Conservation (phyloP, 2,888 invertebrate genomes). For the Lasiommata megera region DNA sequence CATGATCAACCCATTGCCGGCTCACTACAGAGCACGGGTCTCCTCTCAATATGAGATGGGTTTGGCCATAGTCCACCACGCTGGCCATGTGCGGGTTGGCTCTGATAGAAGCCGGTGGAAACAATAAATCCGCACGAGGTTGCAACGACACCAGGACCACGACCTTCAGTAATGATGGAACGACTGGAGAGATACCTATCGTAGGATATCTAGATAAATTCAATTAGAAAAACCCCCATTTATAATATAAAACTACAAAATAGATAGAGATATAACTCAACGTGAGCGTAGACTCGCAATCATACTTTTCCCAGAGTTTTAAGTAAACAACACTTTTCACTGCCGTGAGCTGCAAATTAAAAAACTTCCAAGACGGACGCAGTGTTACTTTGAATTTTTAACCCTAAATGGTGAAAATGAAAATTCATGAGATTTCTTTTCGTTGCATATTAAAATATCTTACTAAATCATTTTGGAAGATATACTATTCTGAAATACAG, state of each 20-base stretch:
- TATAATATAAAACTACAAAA: not conserved
- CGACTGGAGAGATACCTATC: too few relatives aligned
- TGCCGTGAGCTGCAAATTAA: conserved; percentile 19
- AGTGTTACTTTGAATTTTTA: conserved; percentile 18
- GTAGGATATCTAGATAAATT: too few relatives aligned
- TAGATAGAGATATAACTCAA: not conserved
- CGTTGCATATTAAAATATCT: conserved; percentile 8
- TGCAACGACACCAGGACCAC: too few relatives aligned
- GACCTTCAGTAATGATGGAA: too few relatives aligned
- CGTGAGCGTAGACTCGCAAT: not conserved
- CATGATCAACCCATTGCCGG: too few relatives aligned
- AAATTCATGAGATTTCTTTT: conserved; percentile 13
- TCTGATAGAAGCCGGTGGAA: too few relatives aligned
- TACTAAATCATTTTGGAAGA: not conserved
- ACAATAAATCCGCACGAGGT: too few relatives aligned
- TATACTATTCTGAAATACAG: not conserved
- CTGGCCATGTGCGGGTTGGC: too few relatives aligned
- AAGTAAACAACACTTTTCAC: conserved; percentile 21
- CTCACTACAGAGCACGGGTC: too few relatives aligned
- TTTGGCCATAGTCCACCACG: too few relatives aligned
- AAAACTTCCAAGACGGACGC: conserved; percentile 21
- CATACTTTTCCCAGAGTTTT: not conserved
- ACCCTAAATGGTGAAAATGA: conserved; percentile 12
- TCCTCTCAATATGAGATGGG: too few relatives aligned
- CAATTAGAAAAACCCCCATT: not conserved